These are phyloP conservation scores for Glaucidium brasilianum DNA, from an alignment of 2,113 vertebrate species.

Conservation along the genomic window DNA sequence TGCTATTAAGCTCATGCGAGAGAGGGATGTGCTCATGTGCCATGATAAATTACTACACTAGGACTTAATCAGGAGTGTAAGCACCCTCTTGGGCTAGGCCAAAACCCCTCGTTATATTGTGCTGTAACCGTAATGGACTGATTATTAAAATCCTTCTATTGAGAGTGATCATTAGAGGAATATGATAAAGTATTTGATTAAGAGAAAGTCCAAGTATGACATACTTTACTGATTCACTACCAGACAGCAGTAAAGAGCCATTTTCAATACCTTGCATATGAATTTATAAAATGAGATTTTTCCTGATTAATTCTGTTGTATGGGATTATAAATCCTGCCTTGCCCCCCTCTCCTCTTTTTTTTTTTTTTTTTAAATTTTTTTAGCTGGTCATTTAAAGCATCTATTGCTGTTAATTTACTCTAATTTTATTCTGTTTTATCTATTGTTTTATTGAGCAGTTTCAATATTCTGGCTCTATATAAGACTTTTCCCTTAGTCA, in stretches of 20 bases:
- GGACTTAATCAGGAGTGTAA: not conserved
- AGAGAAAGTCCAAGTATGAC: not conserved
- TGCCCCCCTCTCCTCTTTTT: not conserved
- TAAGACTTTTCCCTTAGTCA: constrained; percentile 57
- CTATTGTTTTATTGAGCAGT: constrained; percentile 63
- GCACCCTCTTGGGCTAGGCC: not conserved
- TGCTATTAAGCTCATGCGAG: not conserved
- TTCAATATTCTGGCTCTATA: constrained; percentile 58
- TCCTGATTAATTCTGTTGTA: not conserved
- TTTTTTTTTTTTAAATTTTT: not conserved
- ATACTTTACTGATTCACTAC: not conserved
- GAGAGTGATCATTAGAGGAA: not conserved
- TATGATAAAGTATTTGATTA: not conserved
- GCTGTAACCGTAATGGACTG: not conserved
- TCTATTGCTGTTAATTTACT: constrained; percentile 43
- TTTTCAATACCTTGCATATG: not conserved
- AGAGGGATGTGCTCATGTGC: not conserved
- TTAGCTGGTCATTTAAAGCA: not conserved
- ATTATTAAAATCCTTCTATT: not conserved
- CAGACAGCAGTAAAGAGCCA: not conserved
- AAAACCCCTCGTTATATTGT: not conserved
- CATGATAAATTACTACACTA: not conserved
- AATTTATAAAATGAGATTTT: not conserved
- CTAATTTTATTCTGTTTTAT: constrained; percentile 46
- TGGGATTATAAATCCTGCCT: constrained; percentile 24